These are phyloP conservation scores for Carettochelys insculpta DNA, from an alignment of 2,113 vertebrate species.

Conservation along the genomic window DNA sequence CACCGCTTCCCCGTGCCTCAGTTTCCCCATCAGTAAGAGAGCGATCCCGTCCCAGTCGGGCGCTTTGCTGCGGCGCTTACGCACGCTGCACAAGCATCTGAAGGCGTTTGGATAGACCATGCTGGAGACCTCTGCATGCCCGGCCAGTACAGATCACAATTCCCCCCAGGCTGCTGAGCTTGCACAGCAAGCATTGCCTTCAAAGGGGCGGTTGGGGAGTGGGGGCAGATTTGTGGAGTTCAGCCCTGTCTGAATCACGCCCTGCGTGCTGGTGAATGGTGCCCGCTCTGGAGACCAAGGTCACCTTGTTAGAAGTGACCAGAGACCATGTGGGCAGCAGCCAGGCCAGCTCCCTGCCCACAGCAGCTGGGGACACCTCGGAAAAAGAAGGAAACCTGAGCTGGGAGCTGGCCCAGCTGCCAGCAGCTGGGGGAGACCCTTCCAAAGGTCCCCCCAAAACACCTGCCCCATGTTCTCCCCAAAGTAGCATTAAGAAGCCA, in stretches of 20 bases:
- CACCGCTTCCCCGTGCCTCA: background rate
- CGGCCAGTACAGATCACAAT: background rate
- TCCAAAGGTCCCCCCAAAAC: background rate
- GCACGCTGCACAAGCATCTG: background rate
- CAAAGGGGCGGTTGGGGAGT: background rate
- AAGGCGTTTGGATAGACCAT: background rate
- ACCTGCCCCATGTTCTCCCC: too few species aligned
- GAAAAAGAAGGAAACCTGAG: background rate
- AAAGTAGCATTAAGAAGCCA: too few species aligned
- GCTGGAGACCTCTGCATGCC: background rate
- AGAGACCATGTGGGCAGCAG: background rate
- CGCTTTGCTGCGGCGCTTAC: background rate
- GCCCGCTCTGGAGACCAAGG: background rate
- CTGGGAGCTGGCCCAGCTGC: background rate
- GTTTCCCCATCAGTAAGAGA: rapidly evolving
- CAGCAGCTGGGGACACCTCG: background rate
- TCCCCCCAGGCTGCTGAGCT: background rate
- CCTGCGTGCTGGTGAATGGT: background rate
- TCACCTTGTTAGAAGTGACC: background rate
- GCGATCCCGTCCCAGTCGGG: rapidly evolving
- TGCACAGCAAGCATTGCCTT: background rate
- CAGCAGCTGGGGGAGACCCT: background rate
- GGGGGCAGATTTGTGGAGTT: too few species aligned
- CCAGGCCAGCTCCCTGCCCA: background rate
- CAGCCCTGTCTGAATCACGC: background rate